Evolutionary conservation across 2,113 vertebrate genomes (phyloP).

Genomic region (Leucosticte australis): DNA sequence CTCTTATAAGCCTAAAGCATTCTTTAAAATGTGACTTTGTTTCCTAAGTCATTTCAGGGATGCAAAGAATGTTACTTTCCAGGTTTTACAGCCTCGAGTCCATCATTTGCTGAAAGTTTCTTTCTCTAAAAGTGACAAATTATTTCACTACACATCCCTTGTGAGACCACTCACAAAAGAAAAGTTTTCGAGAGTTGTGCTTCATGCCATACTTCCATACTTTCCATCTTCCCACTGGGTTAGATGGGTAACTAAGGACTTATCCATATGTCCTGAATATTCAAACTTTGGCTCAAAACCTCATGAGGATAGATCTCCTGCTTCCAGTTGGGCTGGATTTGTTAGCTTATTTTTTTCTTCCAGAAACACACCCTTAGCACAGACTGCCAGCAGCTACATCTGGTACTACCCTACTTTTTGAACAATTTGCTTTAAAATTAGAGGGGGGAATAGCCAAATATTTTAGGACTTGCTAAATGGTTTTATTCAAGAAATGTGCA

Average conservation of each 20-base stretch:
- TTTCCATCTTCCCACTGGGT: neutral
- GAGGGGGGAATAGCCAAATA: neutral
- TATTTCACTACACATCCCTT: neutral
- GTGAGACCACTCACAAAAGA: neutral
- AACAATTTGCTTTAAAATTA: conserved; percentile 48
- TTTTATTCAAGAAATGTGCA: neutral
- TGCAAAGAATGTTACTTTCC: conserved; percentile 41
- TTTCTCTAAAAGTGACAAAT: neutral
- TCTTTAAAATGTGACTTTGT: neutral
- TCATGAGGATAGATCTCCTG: conserved; percentile 13
- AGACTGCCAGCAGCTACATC: conserved; percentile 59
- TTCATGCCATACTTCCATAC: neutral
- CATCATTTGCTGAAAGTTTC: neutral
- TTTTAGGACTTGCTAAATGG: conserved; percentile 30
- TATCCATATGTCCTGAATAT: conserved; percentile 28
- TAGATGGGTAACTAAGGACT: neutral
- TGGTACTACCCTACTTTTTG: conserved; percentile 27
- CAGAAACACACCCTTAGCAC: conserved; percentile 31
- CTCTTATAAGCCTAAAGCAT: neutral
- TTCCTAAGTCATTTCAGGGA: neutral
- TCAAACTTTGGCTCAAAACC: conserved; percentile 34
- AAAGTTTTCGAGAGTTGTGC: neutral
- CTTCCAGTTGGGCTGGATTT: conserved; percentile 34
- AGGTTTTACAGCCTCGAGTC: neutral
- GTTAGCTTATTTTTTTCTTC: conserved; percentile 8